phyloP scores from a whole-genome alignment of 2,888 invertebrate species.

The Chamaedrilus cognettii region DNA sequence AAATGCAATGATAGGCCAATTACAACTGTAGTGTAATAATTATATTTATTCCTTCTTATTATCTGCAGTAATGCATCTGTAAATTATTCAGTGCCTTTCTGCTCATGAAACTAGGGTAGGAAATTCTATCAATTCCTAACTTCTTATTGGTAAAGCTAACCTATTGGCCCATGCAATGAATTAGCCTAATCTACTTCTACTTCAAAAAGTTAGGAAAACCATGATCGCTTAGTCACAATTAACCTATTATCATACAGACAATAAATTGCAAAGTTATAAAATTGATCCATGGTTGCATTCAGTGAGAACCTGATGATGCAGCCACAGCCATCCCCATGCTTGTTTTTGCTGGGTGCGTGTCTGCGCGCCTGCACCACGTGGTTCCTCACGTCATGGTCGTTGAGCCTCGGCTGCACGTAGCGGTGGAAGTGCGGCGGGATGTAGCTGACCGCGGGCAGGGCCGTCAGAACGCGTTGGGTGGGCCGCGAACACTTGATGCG shows the following conservation, averaged over 20 bases:
- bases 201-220: too few relatives aligned
- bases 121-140: too few relatives aligned
- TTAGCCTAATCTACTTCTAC: too few relatives aligned
- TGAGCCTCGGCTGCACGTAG: not conserved
- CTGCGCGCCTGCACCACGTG: conserved; percentile 3
- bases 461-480: not conserved
- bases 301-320: not conserved
- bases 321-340: not conserved
- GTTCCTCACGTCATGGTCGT: conserved; percentile 2
- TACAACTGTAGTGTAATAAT: too few relatives aligned
- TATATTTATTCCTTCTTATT: too few relatives aligned
- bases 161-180: too few relatives aligned
- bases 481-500: not conserved
- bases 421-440: conserved; percentile 2
- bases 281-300: not conserved
- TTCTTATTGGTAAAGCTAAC: too few relatives aligned
- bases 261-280: not conserved
- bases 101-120: too few relatives aligned
- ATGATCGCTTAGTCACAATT: too few relatives aligned
- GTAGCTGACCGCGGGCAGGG: not conserved
- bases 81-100: too few relatives aligned
- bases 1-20: too few relatives aligned
- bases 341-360: not conserved
- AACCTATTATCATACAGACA: not conserved
- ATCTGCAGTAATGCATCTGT: too few relatives aligned